Percentiles rank a stretch among this genome's conserved stretches.
Conservation (phyloP, 2,888 invertebrate species). For the Sepioteuthis lessoniana region DNA sequence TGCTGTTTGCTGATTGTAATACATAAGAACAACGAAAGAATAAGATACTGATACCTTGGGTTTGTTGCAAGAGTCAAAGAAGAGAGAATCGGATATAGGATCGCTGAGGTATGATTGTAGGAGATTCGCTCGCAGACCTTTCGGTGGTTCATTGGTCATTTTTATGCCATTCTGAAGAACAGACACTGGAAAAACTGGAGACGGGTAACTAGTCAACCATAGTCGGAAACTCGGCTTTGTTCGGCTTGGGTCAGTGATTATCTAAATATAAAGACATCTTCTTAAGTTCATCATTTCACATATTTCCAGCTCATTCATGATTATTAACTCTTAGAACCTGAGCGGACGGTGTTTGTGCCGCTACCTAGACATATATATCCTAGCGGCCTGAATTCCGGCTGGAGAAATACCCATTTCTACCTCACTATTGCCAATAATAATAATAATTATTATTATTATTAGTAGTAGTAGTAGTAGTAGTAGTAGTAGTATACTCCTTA, state of each 20-base stretch:
- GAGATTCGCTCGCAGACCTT: slow-evolving; percentile 75
- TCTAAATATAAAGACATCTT: neutral
- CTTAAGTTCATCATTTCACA: too few species aligned
- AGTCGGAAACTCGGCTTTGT: slow-evolving; percentile 72
- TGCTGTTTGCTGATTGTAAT: too few species aligned
- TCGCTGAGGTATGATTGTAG: slow-evolving; percentile 75
- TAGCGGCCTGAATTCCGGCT: too few species aligned
- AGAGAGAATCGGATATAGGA: slow-evolving; percentile 79
- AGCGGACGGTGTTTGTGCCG: too few species aligned
- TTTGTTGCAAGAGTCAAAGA: slow-evolving; percentile 81
- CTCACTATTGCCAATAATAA: too few species aligned
- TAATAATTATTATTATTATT: too few species aligned
- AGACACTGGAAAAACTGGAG: slow-evolving; percentile 74
- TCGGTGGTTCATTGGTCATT: slow-evolving; percentile 75
- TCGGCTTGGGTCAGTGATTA: slow-evolving; percentile 57
- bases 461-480: too few species aligned
- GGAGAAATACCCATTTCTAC: too few species aligned
- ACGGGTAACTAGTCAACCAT: slow-evolving; percentile 75
- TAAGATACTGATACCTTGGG: slow-evolving; percentile 65
- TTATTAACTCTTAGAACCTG: too few species aligned
- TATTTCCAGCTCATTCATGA: too few species aligned
- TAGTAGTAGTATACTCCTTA: too few species aligned
- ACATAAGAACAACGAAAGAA: neutral
- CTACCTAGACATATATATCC: too few species aligned
- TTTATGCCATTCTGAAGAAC: slow-evolving; percentile 75